These are phyloP conservation scores for Melipona quadrifasciata DNA, from an alignment of 1,140 invertebrate genomes.

Conservation along the genomic window DNA sequence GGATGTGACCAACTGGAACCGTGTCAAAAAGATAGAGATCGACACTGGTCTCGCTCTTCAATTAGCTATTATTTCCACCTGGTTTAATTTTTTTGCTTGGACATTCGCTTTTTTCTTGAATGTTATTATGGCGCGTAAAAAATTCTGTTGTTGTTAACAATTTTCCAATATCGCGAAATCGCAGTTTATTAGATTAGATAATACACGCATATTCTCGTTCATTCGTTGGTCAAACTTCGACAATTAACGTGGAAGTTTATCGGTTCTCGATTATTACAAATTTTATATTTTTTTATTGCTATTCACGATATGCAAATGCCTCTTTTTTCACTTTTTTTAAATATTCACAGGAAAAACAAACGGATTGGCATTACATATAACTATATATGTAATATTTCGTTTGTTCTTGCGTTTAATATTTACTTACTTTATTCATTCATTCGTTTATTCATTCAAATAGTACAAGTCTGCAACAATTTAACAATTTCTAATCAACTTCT, in stretches of 20 bases:
- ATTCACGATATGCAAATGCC: background rate
- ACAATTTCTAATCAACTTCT: background rate
- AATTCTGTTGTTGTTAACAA: slow-evolving; percentile 64
- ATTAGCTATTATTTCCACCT: slow-evolving; percentile 83
- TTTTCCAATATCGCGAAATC: background rate
- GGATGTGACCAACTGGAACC: slow-evolving; percentile 82
- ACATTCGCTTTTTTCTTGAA: slow-evolving; percentile 81
- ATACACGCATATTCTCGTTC: background rate
- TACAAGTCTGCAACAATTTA: background rate
- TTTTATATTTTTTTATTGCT: background rate
- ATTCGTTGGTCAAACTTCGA: background rate
- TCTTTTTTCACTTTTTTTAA: no score
- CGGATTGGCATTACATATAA: no score
- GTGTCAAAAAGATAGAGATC: slow-evolving; percentile 84
- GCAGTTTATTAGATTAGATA: background rate
- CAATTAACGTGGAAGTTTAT: background rate
- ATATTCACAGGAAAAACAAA: no score
- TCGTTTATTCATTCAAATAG: background rate
- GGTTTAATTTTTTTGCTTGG: slow-evolving; percentile 84
- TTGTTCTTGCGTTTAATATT: background rate
- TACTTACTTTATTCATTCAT: background rate
- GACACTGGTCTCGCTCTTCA: slow-evolving; percentile 85
- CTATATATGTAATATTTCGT: background rate
- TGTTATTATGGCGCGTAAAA: slow-evolving; percentile 81
- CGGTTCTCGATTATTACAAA: no score